Percentiles rank a stretch among this genome's conserved stretches.
Conservation (phyloP, 2,113 vertebrate genomes). For the Gnathonemus longibarbis region DNA sequence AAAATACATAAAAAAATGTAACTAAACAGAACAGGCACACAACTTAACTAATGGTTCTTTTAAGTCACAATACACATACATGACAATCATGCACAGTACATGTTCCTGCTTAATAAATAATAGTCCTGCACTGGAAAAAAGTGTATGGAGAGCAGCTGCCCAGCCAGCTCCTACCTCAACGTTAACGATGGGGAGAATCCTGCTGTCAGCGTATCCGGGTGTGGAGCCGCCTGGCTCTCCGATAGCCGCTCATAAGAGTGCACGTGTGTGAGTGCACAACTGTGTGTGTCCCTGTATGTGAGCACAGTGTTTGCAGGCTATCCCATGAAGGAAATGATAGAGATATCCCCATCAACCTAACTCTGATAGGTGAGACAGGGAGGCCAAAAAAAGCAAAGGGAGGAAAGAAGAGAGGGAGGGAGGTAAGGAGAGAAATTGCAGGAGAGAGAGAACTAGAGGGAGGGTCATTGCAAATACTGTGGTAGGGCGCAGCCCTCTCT, state of each 20-base stretch:
- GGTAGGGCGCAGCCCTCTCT: neutral
- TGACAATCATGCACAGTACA: neutral
- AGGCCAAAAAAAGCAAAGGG: conserved; percentile 5
- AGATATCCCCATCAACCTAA: conserved; percentile 50
- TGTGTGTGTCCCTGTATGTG: conserved; percentile 42
- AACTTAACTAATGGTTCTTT: neutral
- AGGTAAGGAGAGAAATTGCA: conserved; percentile 18
- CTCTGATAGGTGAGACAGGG: conserved; percentile 19
- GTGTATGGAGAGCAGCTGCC: neutral
- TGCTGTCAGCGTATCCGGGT: neutral
- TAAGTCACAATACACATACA: neutral
- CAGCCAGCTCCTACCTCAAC: conserved; percentile 3
- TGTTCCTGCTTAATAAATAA: neutral
- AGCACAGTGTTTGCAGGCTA: conserved; percentile 54
- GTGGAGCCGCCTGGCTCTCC: neutral
- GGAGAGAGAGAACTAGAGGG: conserved; percentile 15
- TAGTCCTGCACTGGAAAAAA: neutral
- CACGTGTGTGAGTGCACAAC: conserved; percentile 22
- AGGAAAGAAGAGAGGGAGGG: conserved; percentile 16
- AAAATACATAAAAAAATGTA: neutral
- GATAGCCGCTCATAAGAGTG: neutral
- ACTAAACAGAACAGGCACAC: neutral
- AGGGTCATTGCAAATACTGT: neutral
- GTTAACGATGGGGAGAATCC: neutral
- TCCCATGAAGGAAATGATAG: conserved; percentile 32